Percentiles rank a stretch among this genome's conserved stretches.
phyloP scores from a whole-genome alignment of 2,888 invertebrate genomes.

The Itoplectis maculator region DNA sequence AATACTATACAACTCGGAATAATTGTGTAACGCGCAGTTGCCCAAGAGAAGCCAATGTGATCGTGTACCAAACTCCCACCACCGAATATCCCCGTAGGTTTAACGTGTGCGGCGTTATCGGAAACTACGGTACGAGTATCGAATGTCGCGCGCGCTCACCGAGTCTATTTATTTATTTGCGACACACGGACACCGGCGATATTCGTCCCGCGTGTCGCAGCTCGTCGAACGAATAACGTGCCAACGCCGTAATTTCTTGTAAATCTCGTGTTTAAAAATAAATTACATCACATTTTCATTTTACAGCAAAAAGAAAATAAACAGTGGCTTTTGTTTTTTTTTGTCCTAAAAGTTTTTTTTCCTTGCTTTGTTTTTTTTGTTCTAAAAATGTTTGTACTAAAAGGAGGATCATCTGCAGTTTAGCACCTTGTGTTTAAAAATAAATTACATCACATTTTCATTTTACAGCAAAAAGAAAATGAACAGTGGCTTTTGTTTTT shows the following conservation, averaged over 20 bases:
- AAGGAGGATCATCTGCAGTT: no score
- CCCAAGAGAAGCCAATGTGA: constrained; percentile 36
- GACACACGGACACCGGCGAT: neutral
- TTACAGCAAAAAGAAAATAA: constrained; percentile 20
- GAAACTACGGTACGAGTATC: constrained; percentile 8
- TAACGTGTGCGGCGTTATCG: neutral
- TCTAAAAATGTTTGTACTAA: no score
- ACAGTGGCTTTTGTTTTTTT: no score
- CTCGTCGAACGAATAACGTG: constrained; percentile 28
- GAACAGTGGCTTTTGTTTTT: no score
- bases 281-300: constrained; percentile 58
- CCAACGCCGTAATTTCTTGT: constrained; percentile 31
- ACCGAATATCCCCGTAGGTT: neutral
- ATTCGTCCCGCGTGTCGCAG: neutral
- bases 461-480: constrained; percentile 36
- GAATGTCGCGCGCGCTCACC: neutral
- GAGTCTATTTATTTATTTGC: constrained; percentile 41
- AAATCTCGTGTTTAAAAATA: constrained; percentile 55
- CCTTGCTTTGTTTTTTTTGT: no score
- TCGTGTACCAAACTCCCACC: constrained; percentile 18
- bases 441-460: constrained; percentile 57
- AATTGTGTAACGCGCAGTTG: constrained; percentile 44
- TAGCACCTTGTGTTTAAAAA: constrained; percentile 51
- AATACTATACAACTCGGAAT: constrained; percentile 24
- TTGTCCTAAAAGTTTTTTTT: no score